phyloP scores from a whole-genome alignment of 1,140 invertebrate species.

The Drosophila sucinea region DNA sequence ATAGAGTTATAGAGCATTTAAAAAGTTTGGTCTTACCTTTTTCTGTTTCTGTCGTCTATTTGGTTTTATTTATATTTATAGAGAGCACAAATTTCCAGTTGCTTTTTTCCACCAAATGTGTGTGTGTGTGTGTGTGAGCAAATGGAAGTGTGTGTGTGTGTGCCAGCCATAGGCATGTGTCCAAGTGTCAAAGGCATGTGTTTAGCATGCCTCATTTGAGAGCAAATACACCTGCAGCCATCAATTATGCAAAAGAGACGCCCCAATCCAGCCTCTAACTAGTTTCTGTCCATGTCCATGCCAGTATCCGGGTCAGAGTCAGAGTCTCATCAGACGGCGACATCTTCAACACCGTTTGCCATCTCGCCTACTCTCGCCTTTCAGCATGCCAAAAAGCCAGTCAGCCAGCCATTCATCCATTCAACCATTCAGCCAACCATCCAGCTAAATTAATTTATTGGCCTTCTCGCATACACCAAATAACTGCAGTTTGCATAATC shows the following conservation, averaged over 20 bases:
- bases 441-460: slow-evolving; percentile 79
- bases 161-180: slow-evolving; percentile 35
- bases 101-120: slow-evolving; percentile 25
- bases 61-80: slow-evolving; percentile 54
- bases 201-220: slow-evolving; percentile 80
- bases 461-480: slow-evolving; percentile 70
- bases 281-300: slow-evolving; percentile 27
- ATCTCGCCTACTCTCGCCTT: slow-evolving; percentile 35
- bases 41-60: slow-evolving; percentile 42
- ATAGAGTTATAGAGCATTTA: slow-evolving; percentile 42
- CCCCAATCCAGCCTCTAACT: slow-evolving; percentile 19
- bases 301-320: slow-evolving; percentile 6
- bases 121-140: slow-evolving; percentile 20
- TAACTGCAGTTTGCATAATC: slow-evolving; percentile 80
- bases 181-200: slow-evolving; percentile 80
- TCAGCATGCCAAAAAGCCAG: slow-evolving; percentile 16
- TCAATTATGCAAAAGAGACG: slow-evolving; percentile 78
- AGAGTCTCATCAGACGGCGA: slow-evolving; percentile 18
- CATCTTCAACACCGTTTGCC: slow-evolving; percentile 31
- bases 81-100: slow-evolving; percentile 51
- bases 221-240: slow-evolving; percentile 80
- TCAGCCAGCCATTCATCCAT: slow-evolving; percentile 47
- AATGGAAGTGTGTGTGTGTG: slow-evolving; percentile 19
- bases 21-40: slow-evolving; percentile 13
- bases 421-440: slow-evolving; percentile 43